Evolutionary conservation across 2,113 vertebrate genomes (phyloP), one percentile per base, ranked within the genome.

Genomic region (Pseudolaguvia tuberculata): DNA sequence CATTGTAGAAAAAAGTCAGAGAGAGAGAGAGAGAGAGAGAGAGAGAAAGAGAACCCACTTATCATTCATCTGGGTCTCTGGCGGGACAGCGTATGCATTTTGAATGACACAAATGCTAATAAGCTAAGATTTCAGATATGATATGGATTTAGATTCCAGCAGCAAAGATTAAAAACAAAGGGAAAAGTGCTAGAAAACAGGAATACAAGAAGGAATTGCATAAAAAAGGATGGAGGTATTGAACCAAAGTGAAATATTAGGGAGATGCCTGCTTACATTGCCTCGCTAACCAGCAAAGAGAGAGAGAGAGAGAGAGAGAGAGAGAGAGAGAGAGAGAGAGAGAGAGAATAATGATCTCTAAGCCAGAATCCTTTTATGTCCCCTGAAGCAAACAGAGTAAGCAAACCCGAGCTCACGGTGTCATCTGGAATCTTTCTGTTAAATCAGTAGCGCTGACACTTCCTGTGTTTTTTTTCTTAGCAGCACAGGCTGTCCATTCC

Each of bases 231-330:
- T 57, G 31, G 13, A 50, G 25, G 27, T 56, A 23, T 27, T 56
- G 63, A 27, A 51, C 61, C 9, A 59, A 50, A 65, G 18, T 15
- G 50, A 59, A 1, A 51, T 76, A 45, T 58, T 63, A 58, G 65
- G 29, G 65, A 69, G 65, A 76, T 42, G 74, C 9, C 55, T 59
- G 53, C 55, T 50, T 50, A 59, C 20, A 59, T 39, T 35, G 15
- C 69, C 53, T 59, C 18, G 14, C 55, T 50, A 72, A 56, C 62
- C 61, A 75, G 74, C 45, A 23, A 4, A 45, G 31, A 53, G 9
- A 73, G n/a, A 25, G n/a, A 8, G 11, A 21, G 23, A 25, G 23
- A 17, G 2, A 42, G 29, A 6, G 59, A 20, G 17, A 39, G 31
- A 42, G 17, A 62, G n/a, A n/a, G n/a, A n/a, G n/a, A 8, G 11